These are phyloP conservation scores for Phyllostomus discolor DNA, from an alignment of 2,113 vertebrate genomes.

Conservation along the genomic window DNA sequence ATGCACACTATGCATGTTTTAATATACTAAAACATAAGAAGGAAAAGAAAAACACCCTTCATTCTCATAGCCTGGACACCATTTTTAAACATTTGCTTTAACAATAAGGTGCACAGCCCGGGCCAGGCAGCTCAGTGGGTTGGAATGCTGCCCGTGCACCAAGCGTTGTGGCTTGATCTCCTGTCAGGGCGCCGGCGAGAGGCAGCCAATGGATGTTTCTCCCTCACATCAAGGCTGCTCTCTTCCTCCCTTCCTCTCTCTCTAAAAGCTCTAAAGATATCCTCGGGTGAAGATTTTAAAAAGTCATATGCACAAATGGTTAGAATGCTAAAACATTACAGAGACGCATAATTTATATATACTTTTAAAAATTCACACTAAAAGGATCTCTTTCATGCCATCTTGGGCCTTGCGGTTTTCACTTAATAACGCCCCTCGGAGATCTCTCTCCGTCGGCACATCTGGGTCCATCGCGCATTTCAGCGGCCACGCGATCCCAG, in stretches of 20 bases:
- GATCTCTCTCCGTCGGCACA: neutral
- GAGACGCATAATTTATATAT: neutral
- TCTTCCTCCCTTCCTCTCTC: no score
- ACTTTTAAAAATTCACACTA: neutral
- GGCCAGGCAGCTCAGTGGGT: no score
- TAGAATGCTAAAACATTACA: neutral
- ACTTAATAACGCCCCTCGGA: neutral
- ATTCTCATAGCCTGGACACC: neutral
- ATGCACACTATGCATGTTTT: neutral
- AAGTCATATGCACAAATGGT: neutral
- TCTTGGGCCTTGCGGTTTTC: neutral
- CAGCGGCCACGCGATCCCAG: accelerated
- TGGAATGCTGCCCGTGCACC: no score
- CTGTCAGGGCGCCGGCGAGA: no score
- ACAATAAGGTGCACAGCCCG: neutral
- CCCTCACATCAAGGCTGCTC: no score
- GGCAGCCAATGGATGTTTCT: no score
- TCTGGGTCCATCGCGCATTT: accelerated
- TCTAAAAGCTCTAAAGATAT: no score
- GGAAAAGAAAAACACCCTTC: neutral
- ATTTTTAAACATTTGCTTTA: neutral
- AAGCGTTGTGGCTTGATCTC: no score
- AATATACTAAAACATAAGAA: neutral
- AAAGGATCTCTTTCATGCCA: neutral
- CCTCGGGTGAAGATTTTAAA: neutral